Evolutionary conservation across 2,888 invertebrate species (phyloP), one percentile per base, ranked within the genome.

Genomic region (Patella depressa): DNA sequence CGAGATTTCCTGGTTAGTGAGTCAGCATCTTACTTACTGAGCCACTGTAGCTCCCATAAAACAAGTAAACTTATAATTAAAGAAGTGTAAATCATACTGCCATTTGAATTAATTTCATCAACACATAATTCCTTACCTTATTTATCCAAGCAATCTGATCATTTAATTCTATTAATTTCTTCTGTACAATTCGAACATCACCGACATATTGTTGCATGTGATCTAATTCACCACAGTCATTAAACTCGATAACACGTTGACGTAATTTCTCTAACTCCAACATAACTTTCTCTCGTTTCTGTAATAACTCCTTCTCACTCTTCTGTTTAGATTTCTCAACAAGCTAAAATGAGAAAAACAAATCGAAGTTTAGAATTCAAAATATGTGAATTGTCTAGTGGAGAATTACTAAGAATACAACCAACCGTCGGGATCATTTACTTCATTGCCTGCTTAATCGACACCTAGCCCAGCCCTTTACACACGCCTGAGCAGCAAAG

Each of bases 101-200:
- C 12, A 24, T n/a, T n/a, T 17, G 24, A 45, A 29, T 53, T 17
- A 45, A 11, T 24, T 53, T 72, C 4, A 34, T 53, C 34, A 71
- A 71, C 15, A 53, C 5, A 24, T 3, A 24, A 9, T n/a, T 72
- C 53, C 77, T 76, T 83, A 91, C 91, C 85, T 95, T 94, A 91
- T 98, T 97, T 74, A 98, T 97, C 96, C 96, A 97, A 7, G 92
- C 91, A 24, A 96, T 95, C 84, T 95, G 93, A 84, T 95, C 94
- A 85, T 96, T 95, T 86, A 96, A 95, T 29, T 94, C 94, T 79
- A 94, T 94, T 73, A 98, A 92, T 79, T 95, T 94, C 85, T 95
- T 95, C 78, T 95, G 94, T 72, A 96, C 94, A 83, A 94, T 94
- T 76, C 95, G 94, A 84, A 97, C 93, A 86, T 95, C 94, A 89